These are phyloP conservation scores for Leptinotarsa texana DNA, from an alignment of 1,140 invertebrate genomes.

Conservation along the genomic window DNA sequence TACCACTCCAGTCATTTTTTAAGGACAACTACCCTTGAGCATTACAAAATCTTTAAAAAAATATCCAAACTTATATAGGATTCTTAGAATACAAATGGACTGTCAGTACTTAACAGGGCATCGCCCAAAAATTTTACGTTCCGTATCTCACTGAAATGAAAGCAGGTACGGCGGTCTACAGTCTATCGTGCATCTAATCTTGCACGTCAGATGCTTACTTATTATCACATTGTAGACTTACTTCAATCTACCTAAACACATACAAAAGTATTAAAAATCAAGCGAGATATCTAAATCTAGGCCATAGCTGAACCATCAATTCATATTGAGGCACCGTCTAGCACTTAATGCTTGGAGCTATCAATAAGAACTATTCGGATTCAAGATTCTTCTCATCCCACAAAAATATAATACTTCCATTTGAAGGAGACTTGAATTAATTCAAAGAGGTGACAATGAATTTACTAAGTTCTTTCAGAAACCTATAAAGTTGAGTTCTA, in stretches of 20 bases:
- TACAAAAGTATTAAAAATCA: conserved; percentile 52
- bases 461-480: too few relatives aligned
- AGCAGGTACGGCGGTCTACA: conserved; percentile 51
- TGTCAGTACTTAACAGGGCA: conserved; percentile 45
- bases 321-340: conserved; percentile 23
- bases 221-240: conserved; percentile 50
- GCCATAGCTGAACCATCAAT: conserved; percentile 28
- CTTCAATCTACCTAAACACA: conserved; percentile 48
- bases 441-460: too few relatives aligned
- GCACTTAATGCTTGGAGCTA: not conserved
- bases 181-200: conserved; percentile 45
- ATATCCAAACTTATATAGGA: conserved; percentile 50
- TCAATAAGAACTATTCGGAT: too few relatives aligned
- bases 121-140: conserved; percentile 29
- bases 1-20: conserved; percentile 31
- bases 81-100: conserved; percentile 50
- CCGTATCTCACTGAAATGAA: conserved; percentile 48
- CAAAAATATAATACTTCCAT: too few relatives aligned
- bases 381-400: too few relatives aligned
- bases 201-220: conserved; percentile 49
- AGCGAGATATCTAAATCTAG: conserved; percentile 36
- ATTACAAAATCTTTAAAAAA: conserved; percentile 50
- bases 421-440: too few relatives aligned
- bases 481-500: too few relatives aligned
- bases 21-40: conserved; percentile 42